Base-by-base conservation (phyloP, 2,113 vertebrate genomes). In the Silurus asotus region DNA sequence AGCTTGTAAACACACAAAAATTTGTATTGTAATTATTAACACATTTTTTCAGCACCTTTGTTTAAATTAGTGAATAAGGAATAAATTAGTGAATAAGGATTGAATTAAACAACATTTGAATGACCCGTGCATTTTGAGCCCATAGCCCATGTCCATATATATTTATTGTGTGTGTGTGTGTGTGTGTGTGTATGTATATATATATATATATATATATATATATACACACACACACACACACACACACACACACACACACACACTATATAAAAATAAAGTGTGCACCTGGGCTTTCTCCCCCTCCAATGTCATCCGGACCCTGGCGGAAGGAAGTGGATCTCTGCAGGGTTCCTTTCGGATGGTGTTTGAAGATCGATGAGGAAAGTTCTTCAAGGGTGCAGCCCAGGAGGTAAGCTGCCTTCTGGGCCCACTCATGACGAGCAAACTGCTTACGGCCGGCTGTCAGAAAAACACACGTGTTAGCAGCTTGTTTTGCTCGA, bases 381-480 rank as follows among this genome's bases (percentile, higher is more conserved):
- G 98, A 99, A 67, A 99, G 95, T 88, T 99, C 98, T 91, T 99
- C 98, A 90, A 99, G 92, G 80, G 93, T 96, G 91, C 93, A 98
- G 90, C 96, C 96, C 91, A 97, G 89, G 79, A 99, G 94, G 92
- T 99, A 99, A 0, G 98, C 97, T 0, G 98, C 97, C 87, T 99
- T 99, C 94, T 99, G 98, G 62, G 97, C 98, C 97, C 97, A 99
- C 86, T 99, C 98, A 0, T 99, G 98, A 20, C 96, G 96, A 1
- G 97, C 97, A 94, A 99, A 99, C 93, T 99, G 98, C 84, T 94
- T 95, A 0, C 96, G 95, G 8, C 97, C 97, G 76, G 90, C 97
- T 97, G 87, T 61, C 45, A 74, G 56, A 70, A 5, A 65, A 49
- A 85, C 23, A 51, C 8, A 61, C n/a, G 14, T 28, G 28, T 82